A percentile compares a stretch with the other conserved stretches of the same genome.
phyloP scores from a whole-genome alignment of 2,797 vertebrate genomes.

The Lepidocolaptes lacrymiger region DNA sequence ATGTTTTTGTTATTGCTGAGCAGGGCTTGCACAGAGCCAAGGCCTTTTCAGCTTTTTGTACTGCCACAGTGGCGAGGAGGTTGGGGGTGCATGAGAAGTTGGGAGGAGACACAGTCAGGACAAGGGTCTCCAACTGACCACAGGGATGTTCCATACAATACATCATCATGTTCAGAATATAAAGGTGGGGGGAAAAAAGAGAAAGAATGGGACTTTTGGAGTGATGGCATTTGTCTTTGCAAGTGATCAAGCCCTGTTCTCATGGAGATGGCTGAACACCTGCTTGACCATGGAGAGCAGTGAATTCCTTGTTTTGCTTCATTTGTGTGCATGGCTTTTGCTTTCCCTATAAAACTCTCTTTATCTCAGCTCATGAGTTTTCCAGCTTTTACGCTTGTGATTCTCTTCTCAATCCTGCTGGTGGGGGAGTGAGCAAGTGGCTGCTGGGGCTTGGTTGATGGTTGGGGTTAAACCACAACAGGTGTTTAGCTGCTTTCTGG shows the following conservation, averaged over 20 bases:
- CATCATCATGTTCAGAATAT: background rate
- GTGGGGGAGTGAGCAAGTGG: fast-evolving
- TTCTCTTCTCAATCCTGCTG: background rate
- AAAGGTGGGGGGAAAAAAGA: background rate
- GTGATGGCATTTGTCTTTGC: background rate
- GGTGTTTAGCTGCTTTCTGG: background rate
- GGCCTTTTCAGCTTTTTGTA: background rate
- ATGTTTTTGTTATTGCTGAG: background rate
- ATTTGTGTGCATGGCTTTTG: background rate
- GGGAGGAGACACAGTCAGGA: background rate
- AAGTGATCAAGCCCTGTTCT: background rate
- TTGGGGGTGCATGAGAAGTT: background rate
- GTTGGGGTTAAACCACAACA: background rate
- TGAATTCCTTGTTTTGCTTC: background rate
- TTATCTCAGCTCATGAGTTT: background rate
- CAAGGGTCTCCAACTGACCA: background rate
- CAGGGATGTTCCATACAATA: background rate
- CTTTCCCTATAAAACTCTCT: background rate
- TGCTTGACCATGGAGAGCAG: background rate
- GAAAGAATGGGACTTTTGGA: background rate
- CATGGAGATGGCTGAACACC: background rate
- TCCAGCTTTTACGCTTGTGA: background rate
- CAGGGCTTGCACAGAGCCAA: background rate
- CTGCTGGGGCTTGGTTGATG: background rate
- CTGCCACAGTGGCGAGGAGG: background rate